A percentile compares a stretch with the other conserved stretches of the same genome.
These are phyloP conservation scores for Noctilio leporinus DNA, from an alignment of 2,113 vertebrate genomes.

Conservation along the genomic window DNA sequence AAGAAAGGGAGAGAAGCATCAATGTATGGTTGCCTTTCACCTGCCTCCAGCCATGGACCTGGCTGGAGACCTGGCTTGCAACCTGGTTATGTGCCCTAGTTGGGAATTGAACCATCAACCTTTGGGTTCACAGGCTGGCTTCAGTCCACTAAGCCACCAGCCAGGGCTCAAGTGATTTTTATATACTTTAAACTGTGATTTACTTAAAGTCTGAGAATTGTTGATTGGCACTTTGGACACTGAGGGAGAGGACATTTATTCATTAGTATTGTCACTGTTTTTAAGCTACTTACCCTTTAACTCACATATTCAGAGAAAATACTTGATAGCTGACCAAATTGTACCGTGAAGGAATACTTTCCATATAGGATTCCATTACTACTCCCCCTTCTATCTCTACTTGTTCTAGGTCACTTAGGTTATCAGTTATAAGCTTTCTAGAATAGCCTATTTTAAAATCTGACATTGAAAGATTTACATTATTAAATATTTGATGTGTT, in stretches of 20 bases:
- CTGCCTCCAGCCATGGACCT: too few relatives aligned
- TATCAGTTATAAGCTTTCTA: slow-evolving; percentile 12
- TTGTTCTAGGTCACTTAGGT: background rate
- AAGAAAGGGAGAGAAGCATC: too few relatives aligned
- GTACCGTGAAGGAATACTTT: background rate
- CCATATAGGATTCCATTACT: background rate
- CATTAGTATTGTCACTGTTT: background rate
- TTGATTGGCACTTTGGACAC: background rate
- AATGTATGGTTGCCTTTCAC: too few relatives aligned
- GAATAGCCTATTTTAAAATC: slow-evolving; percentile 2
- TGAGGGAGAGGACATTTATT: background rate
- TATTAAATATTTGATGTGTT: background rate
- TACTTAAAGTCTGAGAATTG: background rate
- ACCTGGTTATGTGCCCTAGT: too few relatives aligned
- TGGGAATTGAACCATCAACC: too few relatives aligned
- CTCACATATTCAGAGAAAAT: background rate
- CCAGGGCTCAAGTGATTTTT: background rate
- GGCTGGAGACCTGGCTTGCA: too few relatives aligned
- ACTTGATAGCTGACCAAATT: background rate
- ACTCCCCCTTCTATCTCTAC: background rate
- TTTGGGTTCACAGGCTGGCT: too few relatives aligned
- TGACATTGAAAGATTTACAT: background rate
- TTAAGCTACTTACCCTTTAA: background rate
- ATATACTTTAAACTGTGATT: background rate
- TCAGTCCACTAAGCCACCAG: too few relatives aligned